Conservation (phyloP, 2,113 vertebrate genomes). For the Herpailurus yagouaroundi region DNA sequence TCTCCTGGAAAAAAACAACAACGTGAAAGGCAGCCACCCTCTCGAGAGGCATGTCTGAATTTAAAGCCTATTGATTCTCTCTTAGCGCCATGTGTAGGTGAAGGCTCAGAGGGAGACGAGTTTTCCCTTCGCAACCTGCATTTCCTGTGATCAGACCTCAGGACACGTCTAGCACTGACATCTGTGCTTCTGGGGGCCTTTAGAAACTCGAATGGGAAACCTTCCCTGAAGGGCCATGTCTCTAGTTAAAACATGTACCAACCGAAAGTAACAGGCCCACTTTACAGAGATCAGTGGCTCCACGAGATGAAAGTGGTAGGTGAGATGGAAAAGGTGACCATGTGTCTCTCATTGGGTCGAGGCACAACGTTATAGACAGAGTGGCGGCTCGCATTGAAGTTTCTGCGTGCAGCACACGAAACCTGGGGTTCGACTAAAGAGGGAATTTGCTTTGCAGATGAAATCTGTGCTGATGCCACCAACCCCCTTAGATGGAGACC, state of each 20-base stretch:
- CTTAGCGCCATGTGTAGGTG: not conserved
- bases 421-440: conserved; percentile 33
- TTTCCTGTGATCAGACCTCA: not conserved
- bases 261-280: not conserved
- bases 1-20: conserved; percentile 38
- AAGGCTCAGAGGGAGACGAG: not conserved
- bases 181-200: not conserved
- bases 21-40: not conserved
- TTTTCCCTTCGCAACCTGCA: conserved; percentile 15
- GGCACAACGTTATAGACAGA: not conserved
- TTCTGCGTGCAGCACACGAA: not conserved
- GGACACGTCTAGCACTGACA: not conserved
- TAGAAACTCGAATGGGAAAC: not conserved
- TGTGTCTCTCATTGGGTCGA: not conserved
- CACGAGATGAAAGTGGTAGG: not conserved
- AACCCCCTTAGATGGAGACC: not conserved
- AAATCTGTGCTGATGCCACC: conserved; percentile 93
- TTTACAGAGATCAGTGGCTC: not conserved
- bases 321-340: not conserved
- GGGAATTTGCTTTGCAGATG: conserved; percentile 84
- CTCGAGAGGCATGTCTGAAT: not conserved
- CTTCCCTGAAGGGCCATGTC: not conserved
- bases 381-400: not conserved
- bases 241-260: conserved; percentile 22
- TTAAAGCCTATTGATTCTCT: not conserved